Evolutionary conservation across 92 coral and sea anemone species (phyloP), one percentile per base, ranked within the genome.

Genomic region (Actinostola sp.): DNA sequence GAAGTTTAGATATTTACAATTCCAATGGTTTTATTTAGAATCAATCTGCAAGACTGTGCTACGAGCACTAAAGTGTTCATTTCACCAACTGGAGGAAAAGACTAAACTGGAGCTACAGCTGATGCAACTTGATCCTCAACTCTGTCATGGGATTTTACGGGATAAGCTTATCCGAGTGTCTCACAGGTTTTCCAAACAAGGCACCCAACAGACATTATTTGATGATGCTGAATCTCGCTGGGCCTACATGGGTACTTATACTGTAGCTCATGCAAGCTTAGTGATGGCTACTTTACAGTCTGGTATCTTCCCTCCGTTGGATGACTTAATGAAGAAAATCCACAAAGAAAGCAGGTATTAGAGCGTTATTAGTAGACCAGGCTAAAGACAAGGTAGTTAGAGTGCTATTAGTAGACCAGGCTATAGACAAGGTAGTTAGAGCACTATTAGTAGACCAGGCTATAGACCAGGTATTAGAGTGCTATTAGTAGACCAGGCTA

Each of bases 261-360:
- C 97, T 7, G 93, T 89, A 51, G 97, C 98, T 8, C 98, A 94
- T 77, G 97, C 98, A 24, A 91, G 97, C 79, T 68, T 94, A 43
- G 85, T 94, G 26, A 83, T 84, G 35, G 96, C 98, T 24, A 88
- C 95, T 7, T 75, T 94, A 50, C 66, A 77, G 17, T 86, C 92
- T 52, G 95, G 95, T 32, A 89, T 89, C 15, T 88, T 94, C 77
- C 89, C 91, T 33, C 98, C 97, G 20, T 75, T 94, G 61, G 80
- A 84, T 21, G 84, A 88, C 17, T 81, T 94, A 56, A 63, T 94
- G 21, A 87, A 74, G 61, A 57, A 64, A 11, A 77, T 70, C 44
- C 65, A 80, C 49, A 73, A 75, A 17, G 71, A 76, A 36, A 82
- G 83, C 43, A 89, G 89, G 91, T 73, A 34, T 33, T 64, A 34